These are phyloP conservation scores for Rhinichthys osculus DNA, from an alignment of 2,797 vertebrate species.

Conservation along the genomic window DNA sequence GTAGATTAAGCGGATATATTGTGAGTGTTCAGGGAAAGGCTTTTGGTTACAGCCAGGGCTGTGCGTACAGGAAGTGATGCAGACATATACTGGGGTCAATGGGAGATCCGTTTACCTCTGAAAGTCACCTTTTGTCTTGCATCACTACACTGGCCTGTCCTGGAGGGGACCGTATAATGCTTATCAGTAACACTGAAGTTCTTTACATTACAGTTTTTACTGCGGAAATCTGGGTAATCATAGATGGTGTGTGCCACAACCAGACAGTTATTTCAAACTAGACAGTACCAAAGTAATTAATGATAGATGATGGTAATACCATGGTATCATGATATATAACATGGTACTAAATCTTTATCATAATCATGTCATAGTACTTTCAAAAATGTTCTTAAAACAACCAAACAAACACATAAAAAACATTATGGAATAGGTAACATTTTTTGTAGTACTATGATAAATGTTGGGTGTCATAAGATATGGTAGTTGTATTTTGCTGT, in stretches of 20 bases:
- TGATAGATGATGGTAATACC: not conserved
- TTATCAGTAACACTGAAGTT: constrained; percentile 16
- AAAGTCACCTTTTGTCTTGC: constrained; percentile 53
- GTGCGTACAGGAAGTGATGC: constrained; percentile 61
- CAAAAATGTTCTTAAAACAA: too few relatives aligned
- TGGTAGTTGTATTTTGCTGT: not conserved
- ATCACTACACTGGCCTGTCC: constrained; percentile 32
- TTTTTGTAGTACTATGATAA: too few relatives aligned
- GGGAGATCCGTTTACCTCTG: constrained; percentile 47
- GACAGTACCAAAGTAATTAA: not conserved
- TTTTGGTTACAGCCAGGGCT: constrained; percentile 56
- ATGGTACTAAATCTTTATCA: not conserved
- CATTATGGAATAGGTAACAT: too few relatives aligned
- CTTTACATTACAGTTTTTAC: constrained; percentile 11
- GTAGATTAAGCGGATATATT: constrained; percentile 49
- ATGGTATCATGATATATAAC: not conserved
- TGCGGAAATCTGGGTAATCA: not conserved
- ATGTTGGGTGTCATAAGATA: too few relatives aligned
- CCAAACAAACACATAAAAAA: too few relatives aligned
- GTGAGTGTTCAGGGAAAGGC: constrained; percentile 50
- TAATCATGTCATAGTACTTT: not conserved
- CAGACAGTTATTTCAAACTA: not conserved
- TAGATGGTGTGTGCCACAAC: not conserved
- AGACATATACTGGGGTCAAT: constrained; percentile 55
- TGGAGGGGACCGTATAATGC: not conserved